Base-by-base conservation (phyloP, 2,888 invertebrate species). In the Pandemis corylana region DNA sequence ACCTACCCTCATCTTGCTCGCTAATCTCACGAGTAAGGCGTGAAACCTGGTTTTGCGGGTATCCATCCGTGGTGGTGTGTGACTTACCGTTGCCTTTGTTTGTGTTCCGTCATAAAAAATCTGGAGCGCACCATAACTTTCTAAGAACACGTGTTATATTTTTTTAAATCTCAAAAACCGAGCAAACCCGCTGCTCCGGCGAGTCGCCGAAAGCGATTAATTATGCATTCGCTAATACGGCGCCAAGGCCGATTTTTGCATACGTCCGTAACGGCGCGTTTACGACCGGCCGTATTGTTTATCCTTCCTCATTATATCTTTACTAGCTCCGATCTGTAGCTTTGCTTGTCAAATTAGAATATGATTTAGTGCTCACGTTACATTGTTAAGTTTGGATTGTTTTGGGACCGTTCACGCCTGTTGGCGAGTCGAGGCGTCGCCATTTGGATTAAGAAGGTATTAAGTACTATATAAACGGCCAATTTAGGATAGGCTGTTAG, bases 181-280 rank as follows among this genome's bases (percentile, higher is more conserved):
- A 64, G 59, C 41, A 68, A 36, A 44, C 51, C 49, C 72, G 74
- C 63, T 42, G 77, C 76, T 71, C 72, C 41, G 41, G 76, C 78
- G 79, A 79, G 78, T 81, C 80, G 80, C 72, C 68, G 77, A 77
- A 76, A 70, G 65, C 74, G 69, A 65, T 91, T 89, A 91, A 93
- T 93, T 90, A 91, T 83, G 81, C 80, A 81, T 75, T 81, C 81
- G 82, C 85, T 87, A 88, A 86, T 83, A 82, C 83, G 88, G 86
- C 83, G 85, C 86, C 93, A 92, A 93, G 93, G 93, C 91, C 93
- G 91, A 91, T 87, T 89, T 92, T 92, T 88, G 90, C 90, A 91
- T 93, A 89, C 83, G 83, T 80, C 82, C 82, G 83, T 88, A 89
- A 89, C 89, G 87, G 89, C 85, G 89, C 84, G 84, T 84, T 86